Evolutionary conservation across 2,113 vertebrate genomes (phyloP).

Genomic region (Protobothrops flavoviridis): DNA sequence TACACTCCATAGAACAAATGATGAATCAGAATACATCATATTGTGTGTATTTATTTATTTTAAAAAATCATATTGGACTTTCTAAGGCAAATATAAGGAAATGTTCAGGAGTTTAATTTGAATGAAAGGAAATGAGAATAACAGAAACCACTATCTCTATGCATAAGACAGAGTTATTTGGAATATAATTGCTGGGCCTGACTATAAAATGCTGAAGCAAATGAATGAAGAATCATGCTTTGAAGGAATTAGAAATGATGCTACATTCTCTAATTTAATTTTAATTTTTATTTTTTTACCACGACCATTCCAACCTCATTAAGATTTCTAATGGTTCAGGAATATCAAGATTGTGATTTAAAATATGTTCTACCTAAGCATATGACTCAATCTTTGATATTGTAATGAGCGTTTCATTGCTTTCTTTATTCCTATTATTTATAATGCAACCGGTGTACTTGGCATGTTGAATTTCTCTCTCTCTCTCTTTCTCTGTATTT

Average conservation of each 20-base stretch:
- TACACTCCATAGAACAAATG: neutral
- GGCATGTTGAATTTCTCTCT: neutral
- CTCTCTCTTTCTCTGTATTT: neutral
- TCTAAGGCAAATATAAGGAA: neutral
- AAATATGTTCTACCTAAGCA: neutral
- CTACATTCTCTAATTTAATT: neutral
- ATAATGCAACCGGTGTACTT: neutral
- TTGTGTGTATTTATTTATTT: neutral
- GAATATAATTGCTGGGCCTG: neutral
- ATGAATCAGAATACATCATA: neutral
- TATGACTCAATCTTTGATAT: conserved; percentile 1
- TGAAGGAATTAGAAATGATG: neutral
- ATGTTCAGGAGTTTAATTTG: neutral
- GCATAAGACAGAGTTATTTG: neutral
- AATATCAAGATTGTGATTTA: neutral
- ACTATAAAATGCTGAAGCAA: neutral
- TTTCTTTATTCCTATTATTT: conserved; percentile 2
- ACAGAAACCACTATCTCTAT: neutral
- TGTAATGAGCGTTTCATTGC: neutral
- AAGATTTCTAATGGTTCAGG: neutral
- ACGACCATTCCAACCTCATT: neutral
- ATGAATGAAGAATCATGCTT: neutral
- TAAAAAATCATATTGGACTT: neutral
- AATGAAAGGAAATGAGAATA: neutral
- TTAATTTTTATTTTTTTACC: neutral